These are phyloP conservation scores for Salticus scenicus DNA, from an alignment of 2,888 invertebrate species.

Conservation along the genomic window DNA sequence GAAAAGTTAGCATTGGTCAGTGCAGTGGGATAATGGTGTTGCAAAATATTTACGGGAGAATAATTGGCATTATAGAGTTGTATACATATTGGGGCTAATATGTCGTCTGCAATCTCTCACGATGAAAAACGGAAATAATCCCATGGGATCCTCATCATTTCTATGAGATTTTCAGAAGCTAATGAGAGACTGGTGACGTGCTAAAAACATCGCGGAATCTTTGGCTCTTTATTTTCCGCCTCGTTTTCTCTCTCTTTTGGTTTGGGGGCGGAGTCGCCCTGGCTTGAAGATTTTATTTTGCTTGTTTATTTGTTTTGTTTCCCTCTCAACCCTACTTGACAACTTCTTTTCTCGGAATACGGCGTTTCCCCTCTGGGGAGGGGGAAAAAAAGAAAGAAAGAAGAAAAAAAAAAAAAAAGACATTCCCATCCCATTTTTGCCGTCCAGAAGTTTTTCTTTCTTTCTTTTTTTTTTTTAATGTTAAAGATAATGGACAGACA, in stretches of 20 bases:
- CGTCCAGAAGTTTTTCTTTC: too few relatives aligned
- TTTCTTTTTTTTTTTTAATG: too few relatives aligned
- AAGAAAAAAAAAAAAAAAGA: too few relatives aligned
- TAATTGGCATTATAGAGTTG: slow-evolving; percentile 22
- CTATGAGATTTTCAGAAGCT: slow-evolving; percentile 7
- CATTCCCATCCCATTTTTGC: too few relatives aligned
- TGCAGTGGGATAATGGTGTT: background rate
- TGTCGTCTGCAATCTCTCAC: too few relatives aligned
- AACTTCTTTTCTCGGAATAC: slow-evolving; percentile 11
- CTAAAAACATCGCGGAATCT: slow-evolving; percentile 43
- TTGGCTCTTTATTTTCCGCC: slow-evolving; percentile 15
- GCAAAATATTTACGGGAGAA: background rate
- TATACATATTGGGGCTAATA: slow-evolving; percentile 6
- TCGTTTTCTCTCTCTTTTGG: background rate
- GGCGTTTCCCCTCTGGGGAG: background rate
- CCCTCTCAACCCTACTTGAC: slow-evolving; percentile 8
- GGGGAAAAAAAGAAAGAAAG: background rate
- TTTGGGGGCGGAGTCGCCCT: background rate
- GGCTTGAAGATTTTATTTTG: background rate
- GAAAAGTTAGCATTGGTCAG: too few relatives aligned
- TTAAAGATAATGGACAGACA: too few relatives aligned
- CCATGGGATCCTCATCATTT: slow-evolving; percentile 6
- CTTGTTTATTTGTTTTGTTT: background rate
- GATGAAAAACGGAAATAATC: too few relatives aligned
- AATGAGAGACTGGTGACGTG: slow-evolving; percentile 61